phyloP scores from a whole-genome alignment of 2,113 vertebrate genomes.

The Campylomormyrus tamandua region DNA sequence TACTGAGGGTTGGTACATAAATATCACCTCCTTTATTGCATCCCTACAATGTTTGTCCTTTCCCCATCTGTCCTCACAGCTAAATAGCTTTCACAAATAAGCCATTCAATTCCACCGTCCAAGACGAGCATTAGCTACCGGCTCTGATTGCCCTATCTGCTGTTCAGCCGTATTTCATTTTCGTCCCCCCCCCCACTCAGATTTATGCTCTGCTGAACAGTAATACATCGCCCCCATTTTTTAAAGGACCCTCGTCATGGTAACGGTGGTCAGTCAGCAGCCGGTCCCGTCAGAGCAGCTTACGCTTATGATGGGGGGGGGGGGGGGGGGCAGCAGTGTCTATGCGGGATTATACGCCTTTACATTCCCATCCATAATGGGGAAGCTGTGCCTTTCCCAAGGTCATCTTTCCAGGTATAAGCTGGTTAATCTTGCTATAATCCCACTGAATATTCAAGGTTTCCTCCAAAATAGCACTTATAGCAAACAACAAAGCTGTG shows the following conservation, averaged over 20 bases:
- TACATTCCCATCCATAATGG: neutral
- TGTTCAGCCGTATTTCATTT: neutral
- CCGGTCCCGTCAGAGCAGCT: neutral
- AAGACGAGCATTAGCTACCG: neutral
- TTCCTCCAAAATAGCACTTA: constrained; percentile 4
- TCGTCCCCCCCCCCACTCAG: neutral
- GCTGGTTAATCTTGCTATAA: neutral
- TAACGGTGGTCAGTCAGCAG: neutral
- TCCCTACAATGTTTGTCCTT: neutral
- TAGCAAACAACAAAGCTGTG: neutral
- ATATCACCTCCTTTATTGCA: neutral
- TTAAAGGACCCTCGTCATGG: neutral
- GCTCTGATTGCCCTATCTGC: neutral
- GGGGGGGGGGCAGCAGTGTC: neutral
- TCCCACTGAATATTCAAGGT: constrained; percentile 13
- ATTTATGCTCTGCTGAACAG: neutral
- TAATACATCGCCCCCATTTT: neutral
- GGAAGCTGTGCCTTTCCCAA: neutral
- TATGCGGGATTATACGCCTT: neutral
- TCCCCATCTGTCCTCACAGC: neutral
- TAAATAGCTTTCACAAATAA: neutral
- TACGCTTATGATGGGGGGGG: neutral
- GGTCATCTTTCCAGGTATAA: constrained; percentile 3
- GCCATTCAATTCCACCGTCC: neutral
- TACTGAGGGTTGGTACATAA: neutral